Conservation (phyloP, 2,113 vertebrate genomes). For the Oncorhynchus gorbuscha region DNA sequence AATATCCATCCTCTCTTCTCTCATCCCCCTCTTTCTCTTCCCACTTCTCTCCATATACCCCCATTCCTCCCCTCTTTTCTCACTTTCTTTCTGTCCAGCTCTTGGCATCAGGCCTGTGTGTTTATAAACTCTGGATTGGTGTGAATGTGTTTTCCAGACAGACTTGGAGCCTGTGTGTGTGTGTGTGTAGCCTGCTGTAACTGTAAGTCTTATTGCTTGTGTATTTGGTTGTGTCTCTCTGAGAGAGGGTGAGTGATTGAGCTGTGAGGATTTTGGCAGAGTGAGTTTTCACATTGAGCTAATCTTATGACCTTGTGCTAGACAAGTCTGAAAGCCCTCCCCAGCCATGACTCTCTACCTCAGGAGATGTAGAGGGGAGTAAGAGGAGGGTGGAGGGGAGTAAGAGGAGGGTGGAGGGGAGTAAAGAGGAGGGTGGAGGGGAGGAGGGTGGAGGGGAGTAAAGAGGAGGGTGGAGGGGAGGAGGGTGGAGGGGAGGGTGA, state of each 20-base stretch:
- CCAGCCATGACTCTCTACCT: not conserved
- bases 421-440: not conserved
- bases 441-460: not conserved
- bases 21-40: not conserved
- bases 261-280: not conserved
- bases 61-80: not conserved
- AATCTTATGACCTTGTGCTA: conserved; percentile 5
- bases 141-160: conserved; percentile 3
- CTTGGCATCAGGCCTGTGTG: conserved; percentile 2
- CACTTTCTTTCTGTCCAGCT: not conserved
- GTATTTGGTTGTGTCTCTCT: not conserved
- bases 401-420: too few relatives aligned
- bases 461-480: not conserved
- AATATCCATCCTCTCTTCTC: not conserved
- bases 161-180: not conserved
- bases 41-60: conserved; percentile 14
- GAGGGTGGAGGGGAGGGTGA: not conserved
- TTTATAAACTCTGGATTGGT: not conserved
- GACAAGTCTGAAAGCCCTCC: not conserved
- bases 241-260: not conserved
- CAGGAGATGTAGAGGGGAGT: not conserved
- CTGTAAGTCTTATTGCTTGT: not conserved
- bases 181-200: not conserved
- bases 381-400: not conserved
- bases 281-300: conserved; percentile 2